Evolutionary conservation across 2,888 invertebrate genomes (phyloP).

Genomic region (Beris chalybata): DNA sequence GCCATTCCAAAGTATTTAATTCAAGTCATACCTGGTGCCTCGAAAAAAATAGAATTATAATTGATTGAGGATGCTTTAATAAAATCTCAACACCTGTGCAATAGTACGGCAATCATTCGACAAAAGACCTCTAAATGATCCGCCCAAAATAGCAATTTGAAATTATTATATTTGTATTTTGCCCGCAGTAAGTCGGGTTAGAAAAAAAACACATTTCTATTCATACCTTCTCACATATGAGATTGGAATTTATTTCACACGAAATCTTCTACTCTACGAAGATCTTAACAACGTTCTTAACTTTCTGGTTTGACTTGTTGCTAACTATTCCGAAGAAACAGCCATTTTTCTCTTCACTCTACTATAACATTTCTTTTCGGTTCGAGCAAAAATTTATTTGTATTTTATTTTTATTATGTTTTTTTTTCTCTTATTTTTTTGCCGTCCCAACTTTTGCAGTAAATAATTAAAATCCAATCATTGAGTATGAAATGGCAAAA

Average conservation of each 20-base stretch:
- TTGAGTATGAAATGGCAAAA: constrained; percentile 36
- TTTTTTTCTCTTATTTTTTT: constrained; percentile 17
- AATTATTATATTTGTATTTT: constrained; percentile 2
- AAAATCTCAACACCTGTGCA: too few species aligned
- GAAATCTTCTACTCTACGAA: constrained; percentile 1
- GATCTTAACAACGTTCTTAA: too few species aligned
- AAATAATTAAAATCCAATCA: constrained; percentile 38
- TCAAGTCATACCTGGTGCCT: too few species aligned
- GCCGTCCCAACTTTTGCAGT: constrained; percentile 19
- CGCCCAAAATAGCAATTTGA: constrained; percentile 4
- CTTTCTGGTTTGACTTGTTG: too few species aligned
- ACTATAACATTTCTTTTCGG: too few species aligned
- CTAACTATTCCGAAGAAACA: too few species aligned
- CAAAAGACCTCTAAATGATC: constrained; percentile 13
- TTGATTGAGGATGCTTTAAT: too few species aligned
- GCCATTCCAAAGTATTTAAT: too few species aligned
- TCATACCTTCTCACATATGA: constrained; percentile 7
- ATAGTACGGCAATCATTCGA: neutral
- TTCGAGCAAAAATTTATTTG: too few species aligned
- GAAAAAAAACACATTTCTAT: neutral
- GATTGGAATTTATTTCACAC: constrained; percentile 22
- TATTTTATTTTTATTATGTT: too few species aligned
- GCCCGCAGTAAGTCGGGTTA: neutral
- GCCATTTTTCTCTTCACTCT: too few species aligned
- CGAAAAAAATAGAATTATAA: too few species aligned